Evolutionary conservation across 2,888 invertebrate genomes (phyloP).

Genomic region (Agrochola lychnidis): DNA sequence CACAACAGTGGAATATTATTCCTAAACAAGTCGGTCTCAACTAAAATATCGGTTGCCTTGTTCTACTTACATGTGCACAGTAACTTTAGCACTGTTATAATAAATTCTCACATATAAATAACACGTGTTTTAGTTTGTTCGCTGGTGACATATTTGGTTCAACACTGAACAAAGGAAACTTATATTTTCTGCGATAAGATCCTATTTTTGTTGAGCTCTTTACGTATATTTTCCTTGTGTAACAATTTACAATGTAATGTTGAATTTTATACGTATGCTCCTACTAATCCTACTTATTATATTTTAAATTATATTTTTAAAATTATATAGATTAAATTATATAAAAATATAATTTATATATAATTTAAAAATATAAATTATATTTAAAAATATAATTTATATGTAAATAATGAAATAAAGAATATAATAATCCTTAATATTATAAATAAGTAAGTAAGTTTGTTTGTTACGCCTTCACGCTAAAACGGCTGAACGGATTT

Average conservation of each 20-base stretch:
- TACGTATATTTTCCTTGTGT: constrained; percentile 9
- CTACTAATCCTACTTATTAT: too few relatives aligned
- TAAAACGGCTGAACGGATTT: too few relatives aligned
- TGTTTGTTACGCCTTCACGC: too few relatives aligned
- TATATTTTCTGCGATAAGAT: constrained; percentile 44
- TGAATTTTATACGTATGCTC: not conserved
- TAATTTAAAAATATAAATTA: too few relatives aligned
- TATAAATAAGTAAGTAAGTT: too few relatives aligned
- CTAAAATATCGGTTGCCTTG: constrained; percentile 20
- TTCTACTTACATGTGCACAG: constrained; percentile 26
- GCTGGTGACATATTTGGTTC: constrained; percentile 52
- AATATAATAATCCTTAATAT: too few relatives aligned
- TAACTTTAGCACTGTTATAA: constrained; percentile 36
- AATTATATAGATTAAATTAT: too few relatives aligned
- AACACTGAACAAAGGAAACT: constrained; percentile 35
- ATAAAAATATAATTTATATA: too few relatives aligned
- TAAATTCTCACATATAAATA: constrained; percentile 44
- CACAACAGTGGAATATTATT: constrained; percentile 7
- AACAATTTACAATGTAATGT: not conserved
- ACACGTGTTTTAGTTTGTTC: constrained; percentile 12
- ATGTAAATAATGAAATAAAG: too few relatives aligned
- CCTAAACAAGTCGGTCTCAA: not conserved
- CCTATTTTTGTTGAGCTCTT: constrained; percentile 14
- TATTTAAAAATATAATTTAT: too few relatives aligned
- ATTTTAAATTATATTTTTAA: too few relatives aligned